Percentiles rank a stretch among this genome's conserved stretches.
Conservation (phyloP, 2,797 vertebrate genomes). For the Phaenicophaeus curvirostris region DNA sequence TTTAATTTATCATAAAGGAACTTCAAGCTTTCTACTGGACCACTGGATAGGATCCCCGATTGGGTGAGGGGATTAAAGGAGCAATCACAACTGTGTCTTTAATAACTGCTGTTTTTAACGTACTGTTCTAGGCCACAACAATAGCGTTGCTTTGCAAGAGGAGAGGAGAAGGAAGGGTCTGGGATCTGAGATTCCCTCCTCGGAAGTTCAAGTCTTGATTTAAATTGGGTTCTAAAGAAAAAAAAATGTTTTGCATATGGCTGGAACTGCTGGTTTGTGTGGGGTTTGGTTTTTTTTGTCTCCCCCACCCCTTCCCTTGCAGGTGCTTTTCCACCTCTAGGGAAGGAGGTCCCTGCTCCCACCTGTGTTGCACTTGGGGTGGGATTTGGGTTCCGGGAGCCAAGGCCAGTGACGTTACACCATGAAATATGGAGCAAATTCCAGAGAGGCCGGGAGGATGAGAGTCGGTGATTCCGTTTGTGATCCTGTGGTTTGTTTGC, state of each 20-base stretch:
- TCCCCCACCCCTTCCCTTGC: background rate
- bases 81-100: constrained; percentile 66
- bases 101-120: constrained; percentile 71
- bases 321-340: background rate
- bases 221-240: constrained; percentile 19
- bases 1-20: constrained; percentile 69
- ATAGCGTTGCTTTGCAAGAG: constrained; percentile 41
- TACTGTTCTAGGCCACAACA: constrained; percentile 40
- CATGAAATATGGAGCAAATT: background rate
- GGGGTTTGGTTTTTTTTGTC: background rate
- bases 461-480: background rate
- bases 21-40: constrained; percentile 71
- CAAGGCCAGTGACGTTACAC: background rate
- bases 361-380: background rate
- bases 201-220: constrained; percentile 5
- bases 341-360: constrained; percentile 18
- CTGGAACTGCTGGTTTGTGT: background rate
- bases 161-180: constrained; percentile 33
- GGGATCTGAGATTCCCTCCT: background rate
- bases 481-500: background rate
- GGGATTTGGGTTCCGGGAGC: background rate
- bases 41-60: constrained; percentile 55
- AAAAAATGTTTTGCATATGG: constrained; percentile 10
- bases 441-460: background rate
- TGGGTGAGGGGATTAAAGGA: constrained; percentile 31